Evolutionary conservation across 2,113 vertebrate genomes (phyloP), one percentile per base, ranked within the genome.

Genomic region (Physeter macrocephalus): DNA sequence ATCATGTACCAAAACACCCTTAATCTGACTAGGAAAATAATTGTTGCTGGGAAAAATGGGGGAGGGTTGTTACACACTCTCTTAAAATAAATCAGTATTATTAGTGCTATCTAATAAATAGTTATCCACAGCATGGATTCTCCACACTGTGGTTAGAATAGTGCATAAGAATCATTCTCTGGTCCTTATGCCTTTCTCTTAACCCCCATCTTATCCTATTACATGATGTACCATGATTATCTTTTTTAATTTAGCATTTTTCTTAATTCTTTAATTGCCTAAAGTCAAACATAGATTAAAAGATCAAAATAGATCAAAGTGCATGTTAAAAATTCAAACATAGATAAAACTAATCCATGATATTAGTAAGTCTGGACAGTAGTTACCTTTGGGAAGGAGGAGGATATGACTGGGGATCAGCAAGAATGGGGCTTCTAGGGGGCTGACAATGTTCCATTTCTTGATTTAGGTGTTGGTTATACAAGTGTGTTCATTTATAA

Each of bases 221-320:
- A 12, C 7, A 88, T 88, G 6, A 90, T n/a, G 9, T 1, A 72
- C 29, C 54, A 88, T 52, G 39, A 90, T 93, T 90, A 83, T 90
- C 49, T 52, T 46, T 64, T 90, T 95, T 15, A 92, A 86, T 69
- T 59, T 82, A 89, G 85, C 25, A 75, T 93, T 88, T 87, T 93
- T 82, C n/a, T 71, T 62, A 96, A 86, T 82, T 89, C 43, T 86
- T 27, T 46, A 96, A 92, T n/a, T 72, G 18, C 39, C 80, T 90
- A 23, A 94, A 93, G 66, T 86, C 85, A 96, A 81, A 94, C 41
- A 81, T 14, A 80, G 31, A 93, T 75, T 93, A 82, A 86, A 90
- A 86, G 43, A n/a, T 20, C 74, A 90, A 96, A 80, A 75, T 67
- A 88, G 18, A 92, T 88, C 39, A 89, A 84, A 59, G 39, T 34